A percentile compares a stretch with the other conserved stretches of the same genome.
phyloP scores from a whole-genome alignment of 2,797 vertebrate genomes.

The Cebuella pygmaea region DNA sequence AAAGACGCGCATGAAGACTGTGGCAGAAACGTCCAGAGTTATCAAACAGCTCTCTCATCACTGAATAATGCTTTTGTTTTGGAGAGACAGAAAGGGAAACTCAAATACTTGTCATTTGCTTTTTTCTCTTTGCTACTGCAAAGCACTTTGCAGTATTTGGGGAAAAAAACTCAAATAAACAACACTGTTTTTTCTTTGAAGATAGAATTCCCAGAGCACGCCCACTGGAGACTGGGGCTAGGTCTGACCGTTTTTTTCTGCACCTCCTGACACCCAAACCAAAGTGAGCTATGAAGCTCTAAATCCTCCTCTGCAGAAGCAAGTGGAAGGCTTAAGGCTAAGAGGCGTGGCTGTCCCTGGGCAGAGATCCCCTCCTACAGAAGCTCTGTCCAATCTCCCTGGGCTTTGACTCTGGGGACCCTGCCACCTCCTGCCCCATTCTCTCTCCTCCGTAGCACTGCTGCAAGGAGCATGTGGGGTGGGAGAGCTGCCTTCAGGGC shows the following conservation, averaged over 20 bases:
- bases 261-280: neutral
- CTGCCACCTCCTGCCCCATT: rapidly evolving
- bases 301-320: neutral
- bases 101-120: slow-evolving; percentile 65
- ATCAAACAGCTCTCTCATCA: slow-evolving; percentile 15
- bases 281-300: neutral
- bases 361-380: neutral
- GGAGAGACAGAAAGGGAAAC: slow-evolving; percentile 55
- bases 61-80: slow-evolving; percentile 62
- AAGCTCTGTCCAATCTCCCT: neutral
- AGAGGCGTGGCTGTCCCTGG: neutral
- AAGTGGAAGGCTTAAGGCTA: neutral
- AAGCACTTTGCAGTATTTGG: slow-evolving; percentile 68
- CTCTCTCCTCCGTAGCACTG: neutral
- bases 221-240: neutral
- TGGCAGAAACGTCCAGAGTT: neutral
- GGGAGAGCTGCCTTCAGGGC: neutral
- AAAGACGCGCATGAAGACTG: neutral
- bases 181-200: slow-evolving; percentile 60
- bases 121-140: slow-evolving; percentile 62
- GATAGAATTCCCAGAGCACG: slow-evolving; percentile 23
- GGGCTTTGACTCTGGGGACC: neutral
- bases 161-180: slow-evolving; percentile 63
- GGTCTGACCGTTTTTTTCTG: neutral
- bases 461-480: rapidly evolving